phyloP scores from a whole-genome alignment of 2,797 vertebrate species.

The Coregonus ussuriensis region DNA sequence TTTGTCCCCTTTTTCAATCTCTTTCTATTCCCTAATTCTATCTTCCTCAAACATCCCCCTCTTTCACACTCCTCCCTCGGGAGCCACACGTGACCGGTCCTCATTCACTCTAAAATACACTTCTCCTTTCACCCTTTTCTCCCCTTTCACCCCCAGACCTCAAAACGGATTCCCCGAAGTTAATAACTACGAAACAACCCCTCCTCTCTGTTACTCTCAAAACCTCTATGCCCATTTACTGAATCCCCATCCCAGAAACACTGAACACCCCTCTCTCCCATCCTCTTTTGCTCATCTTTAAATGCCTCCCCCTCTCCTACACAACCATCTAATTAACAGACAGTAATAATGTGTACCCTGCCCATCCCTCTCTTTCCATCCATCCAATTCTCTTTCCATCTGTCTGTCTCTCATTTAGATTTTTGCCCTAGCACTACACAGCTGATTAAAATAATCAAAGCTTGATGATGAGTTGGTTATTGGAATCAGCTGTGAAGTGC shows the following conservation, averaged over 20 bases:
- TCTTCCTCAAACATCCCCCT: conserved; percentile 15
- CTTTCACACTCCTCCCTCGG: conserved; percentile 15
- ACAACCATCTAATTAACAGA: conserved; percentile 38
- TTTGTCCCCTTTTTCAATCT: too few species aligned
- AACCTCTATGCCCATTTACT: not conserved
- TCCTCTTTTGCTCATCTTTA: conserved; percentile 28
- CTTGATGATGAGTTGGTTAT: too few species aligned
- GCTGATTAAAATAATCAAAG: too few species aligned
- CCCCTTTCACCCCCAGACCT: not conserved
- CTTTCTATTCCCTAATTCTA: too few species aligned
- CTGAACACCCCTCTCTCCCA: not conserved
- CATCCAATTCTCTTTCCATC: not conserved
- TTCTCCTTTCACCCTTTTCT: not conserved
- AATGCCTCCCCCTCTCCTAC: conserved; percentile 15
- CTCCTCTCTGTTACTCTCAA: conserved; percentile 10
- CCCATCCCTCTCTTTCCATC: not conserved
- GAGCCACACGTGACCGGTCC: not conserved
- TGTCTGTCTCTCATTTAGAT: not conserved
- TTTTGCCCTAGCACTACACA: not conserved
- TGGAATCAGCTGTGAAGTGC: not conserved
- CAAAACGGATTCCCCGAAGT: not conserved
- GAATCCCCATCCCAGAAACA: too few species aligned
- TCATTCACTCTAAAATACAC: not conserved
- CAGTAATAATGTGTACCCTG: not conserved
- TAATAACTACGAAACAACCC: not conserved